A percentile compares a stretch with the other conserved stretches of the same genome.
phyloP scores from a whole-genome alignment of 2,888 invertebrate genomes.

The Nipponacmea schrenckii region DNA sequence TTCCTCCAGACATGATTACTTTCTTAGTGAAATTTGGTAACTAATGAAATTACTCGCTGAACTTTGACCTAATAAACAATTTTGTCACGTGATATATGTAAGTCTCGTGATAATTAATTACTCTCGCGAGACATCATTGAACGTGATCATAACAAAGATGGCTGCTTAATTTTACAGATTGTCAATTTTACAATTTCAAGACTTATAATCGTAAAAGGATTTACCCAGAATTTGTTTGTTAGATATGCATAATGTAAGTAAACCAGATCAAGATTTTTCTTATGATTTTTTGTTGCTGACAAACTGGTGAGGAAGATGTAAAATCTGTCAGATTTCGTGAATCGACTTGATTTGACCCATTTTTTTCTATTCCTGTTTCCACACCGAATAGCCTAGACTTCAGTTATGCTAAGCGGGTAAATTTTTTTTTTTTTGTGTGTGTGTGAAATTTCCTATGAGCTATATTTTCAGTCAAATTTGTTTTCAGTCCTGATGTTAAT shows the following conservation, averaged over 20 bases:
- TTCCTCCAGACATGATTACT: slow-evolving; percentile 14
- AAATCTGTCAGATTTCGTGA: slow-evolving; percentile 38
- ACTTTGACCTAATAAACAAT: no score
- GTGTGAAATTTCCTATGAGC: no score
- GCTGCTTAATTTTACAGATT: neutral
- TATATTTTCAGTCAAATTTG: no score
- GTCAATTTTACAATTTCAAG: neutral
- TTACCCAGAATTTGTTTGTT: neutral
- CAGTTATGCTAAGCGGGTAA: no score
- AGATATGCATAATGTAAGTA: slow-evolving; percentile 13
- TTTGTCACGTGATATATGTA: no score
- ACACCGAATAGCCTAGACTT: no score
- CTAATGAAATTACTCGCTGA: neutral
- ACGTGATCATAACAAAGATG: slow-evolving; percentile 12
- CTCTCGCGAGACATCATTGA: slow-evolving; percentile 2
- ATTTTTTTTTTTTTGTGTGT: no score
- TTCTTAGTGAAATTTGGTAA: neutral
- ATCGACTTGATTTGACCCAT: slow-evolving; percentile 9
- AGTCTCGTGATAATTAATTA: no score
- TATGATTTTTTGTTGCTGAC: no score
- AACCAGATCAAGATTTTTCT: no score
- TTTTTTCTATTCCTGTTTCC: neutral
- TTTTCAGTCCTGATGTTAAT: no score
- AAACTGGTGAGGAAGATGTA: no score
- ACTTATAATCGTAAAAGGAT: neutral